Conservation (phyloP, 1,140 invertebrate genomes). For the Spodoptera frugiperda region DNA sequence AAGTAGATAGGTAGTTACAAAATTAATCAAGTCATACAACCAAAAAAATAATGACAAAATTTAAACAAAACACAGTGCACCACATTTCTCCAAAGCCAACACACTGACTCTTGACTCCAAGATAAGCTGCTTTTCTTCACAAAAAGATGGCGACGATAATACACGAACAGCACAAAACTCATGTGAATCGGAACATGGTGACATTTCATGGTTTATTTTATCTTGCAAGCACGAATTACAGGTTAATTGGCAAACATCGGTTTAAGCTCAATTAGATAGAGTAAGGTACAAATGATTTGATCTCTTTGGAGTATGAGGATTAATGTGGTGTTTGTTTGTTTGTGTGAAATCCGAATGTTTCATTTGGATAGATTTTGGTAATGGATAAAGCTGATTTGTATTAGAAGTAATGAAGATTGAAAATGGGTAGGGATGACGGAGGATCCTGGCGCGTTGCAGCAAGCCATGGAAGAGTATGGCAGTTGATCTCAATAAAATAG, state of each 20-base stretch:
- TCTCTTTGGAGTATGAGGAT: conserved; percentile 1
- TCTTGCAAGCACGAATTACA: conserved; percentile 5
- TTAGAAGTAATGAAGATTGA: too few species aligned
- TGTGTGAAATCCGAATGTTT: neutral
- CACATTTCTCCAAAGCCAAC: neutral
- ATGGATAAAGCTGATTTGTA: neutral
- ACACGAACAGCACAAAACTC: conserved; percentile 29
- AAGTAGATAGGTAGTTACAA: too few species aligned
- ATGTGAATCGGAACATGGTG: conserved; percentile 32
- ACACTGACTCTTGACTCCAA: neutral
- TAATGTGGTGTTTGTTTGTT: neutral
- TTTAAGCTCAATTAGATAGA: conserved; percentile 21
- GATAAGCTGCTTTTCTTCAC: conserved; percentile 18
- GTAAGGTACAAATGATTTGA: conserved; percentile 6
- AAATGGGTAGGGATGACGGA: too few species aligned
- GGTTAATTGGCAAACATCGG: conserved; percentile 39
- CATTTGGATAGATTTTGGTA: neutral
- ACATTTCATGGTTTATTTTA: conserved; percentile 23
- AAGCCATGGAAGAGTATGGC: too few species aligned
- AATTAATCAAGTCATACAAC: too few species aligned
- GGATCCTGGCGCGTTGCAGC: too few species aligned
- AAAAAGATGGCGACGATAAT: conserved; percentile 14
- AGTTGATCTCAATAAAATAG: too few species aligned
- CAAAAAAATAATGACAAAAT: neutral
- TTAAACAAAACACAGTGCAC: neutral